phyloP scores from a whole-genome alignment of 1,140 invertebrate species.

The Sarcophaga peregrina region DNA sequence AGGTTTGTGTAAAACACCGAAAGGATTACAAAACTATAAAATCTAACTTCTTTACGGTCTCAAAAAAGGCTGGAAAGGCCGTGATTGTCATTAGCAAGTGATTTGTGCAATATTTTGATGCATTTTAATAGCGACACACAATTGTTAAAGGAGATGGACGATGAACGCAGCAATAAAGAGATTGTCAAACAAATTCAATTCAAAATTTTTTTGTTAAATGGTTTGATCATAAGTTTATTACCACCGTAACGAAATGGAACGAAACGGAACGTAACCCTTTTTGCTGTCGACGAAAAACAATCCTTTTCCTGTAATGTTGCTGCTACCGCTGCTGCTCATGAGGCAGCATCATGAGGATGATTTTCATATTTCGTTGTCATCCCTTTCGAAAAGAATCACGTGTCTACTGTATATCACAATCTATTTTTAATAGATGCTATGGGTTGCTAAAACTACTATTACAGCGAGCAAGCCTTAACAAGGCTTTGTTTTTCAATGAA shows the following conservation, averaged over 20 bases:
- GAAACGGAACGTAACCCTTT: slow-evolving; percentile 1
- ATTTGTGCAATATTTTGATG: slow-evolving; percentile 42
- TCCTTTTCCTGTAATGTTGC: background rate
- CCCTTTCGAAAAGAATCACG: background rate
- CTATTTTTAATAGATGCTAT: background rate
- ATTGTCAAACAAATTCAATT: too few relatives aligned
- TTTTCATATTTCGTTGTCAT: slow-evolving; percentile 5
- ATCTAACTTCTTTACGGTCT: slow-evolving; percentile 5
- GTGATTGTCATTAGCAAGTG: slow-evolving; percentile 36
- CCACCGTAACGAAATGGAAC: slow-evolving; percentile 50
- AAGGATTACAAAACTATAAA: slow-evolving; percentile 34
- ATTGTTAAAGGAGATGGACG: background rate
- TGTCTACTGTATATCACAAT: background rate
- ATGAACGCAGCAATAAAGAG: background rate
- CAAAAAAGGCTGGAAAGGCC: too few relatives aligned
- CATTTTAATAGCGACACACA: background rate
- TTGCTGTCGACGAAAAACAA: background rate
- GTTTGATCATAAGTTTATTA: slow-evolving; percentile 64
- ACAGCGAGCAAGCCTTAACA: background rate
- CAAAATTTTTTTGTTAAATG: slow-evolving; percentile 9
- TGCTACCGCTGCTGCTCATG: background rate
- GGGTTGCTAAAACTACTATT: background rate
- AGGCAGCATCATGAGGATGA: background rate
- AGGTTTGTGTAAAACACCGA: slow-evolving; percentile 7
- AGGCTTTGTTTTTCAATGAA: slow-evolving; percentile 48